Percentiles rank a stretch among this genome's conserved stretches.
These are phyloP conservation scores for Drosophila elegans DNA, from an alignment of 1,140 invertebrate genomes.

Conservation along the genomic window DNA sequence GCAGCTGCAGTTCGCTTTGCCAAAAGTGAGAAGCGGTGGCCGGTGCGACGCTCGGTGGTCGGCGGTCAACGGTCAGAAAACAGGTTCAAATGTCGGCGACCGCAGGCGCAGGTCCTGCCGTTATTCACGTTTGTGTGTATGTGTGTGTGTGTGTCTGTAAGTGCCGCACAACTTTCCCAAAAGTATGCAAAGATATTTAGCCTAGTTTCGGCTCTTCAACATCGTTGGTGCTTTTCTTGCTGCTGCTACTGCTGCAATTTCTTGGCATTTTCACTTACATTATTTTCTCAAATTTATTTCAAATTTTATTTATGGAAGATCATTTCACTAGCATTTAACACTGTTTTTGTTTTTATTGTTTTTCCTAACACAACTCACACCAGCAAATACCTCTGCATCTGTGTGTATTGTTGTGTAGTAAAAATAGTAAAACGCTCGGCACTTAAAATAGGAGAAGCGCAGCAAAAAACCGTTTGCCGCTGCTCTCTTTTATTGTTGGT, in stretches of 20 bases:
- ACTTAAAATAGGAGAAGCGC: slow-evolving; percentile 60
- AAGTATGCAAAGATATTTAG: slow-evolving; percentile 78
- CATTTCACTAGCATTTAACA: slow-evolving; percentile 53
- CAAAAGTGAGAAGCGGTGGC: slow-evolving; percentile 34
- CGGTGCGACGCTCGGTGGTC: slow-evolving; percentile 17
- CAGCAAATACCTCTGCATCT: slow-evolving; percentile 24
- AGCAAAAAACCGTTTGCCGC: slow-evolving; percentile 42
- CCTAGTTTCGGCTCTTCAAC: slow-evolving; percentile 61
- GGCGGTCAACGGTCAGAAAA: slow-evolving; percentile 56
- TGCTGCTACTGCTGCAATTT: slow-evolving; percentile 34
- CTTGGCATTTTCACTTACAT: slow-evolving; percentile 31
- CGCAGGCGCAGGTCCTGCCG: slow-evolving; percentile 57
- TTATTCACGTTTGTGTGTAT: not conserved
- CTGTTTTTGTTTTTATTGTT: slow-evolving; percentile 27
- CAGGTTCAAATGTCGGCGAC: slow-evolving; percentile 81
- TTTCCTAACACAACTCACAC: slow-evolving; percentile 12
- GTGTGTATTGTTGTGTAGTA: slow-evolving; percentile 56
- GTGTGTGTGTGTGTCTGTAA: slow-evolving; percentile 21
- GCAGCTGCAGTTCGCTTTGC: slow-evolving; percentile 24
- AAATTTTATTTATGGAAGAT: slow-evolving; percentile 58
- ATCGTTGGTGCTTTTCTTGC: slow-evolving; percentile 12
- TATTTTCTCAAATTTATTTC: slow-evolving; percentile 16
- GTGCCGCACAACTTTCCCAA: slow-evolving; percentile 49
- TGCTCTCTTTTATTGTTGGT: slow-evolving; percentile 37
- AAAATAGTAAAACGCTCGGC: slow-evolving; percentile 60